Evolutionary conservation across 2,888 invertebrate species (phyloP).

Genomic region (Harpalus rubripes): DNA sequence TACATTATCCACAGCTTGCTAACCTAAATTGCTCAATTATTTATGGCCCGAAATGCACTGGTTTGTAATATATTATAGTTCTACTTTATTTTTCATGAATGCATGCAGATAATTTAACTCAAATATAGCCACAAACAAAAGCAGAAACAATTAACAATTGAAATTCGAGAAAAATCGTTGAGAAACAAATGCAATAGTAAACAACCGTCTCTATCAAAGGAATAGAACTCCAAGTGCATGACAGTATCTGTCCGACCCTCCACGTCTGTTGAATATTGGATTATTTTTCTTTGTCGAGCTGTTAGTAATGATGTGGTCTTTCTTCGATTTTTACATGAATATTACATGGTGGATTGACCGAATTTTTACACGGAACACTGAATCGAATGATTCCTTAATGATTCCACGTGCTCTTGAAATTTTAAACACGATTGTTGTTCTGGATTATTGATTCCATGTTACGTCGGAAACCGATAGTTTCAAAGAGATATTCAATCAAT

Average conservation of each 20-base stretch:
- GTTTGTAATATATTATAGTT: neutral
- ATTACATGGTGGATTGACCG: constrained; percentile 43
- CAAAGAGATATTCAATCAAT: neutral
- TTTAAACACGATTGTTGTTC: constrained; percentile 1
- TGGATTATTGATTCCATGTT: constrained; percentile 10
- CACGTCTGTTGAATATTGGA: constrained; percentile 37
- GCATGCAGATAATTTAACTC: neutral
- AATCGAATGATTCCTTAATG: constrained; percentile 5
- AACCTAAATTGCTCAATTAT: neutral
- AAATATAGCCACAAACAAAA: neutral
- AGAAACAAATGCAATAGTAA: neutral
- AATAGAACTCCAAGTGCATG: neutral
- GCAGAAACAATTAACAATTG: neutral
- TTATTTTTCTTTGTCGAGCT: constrained; percentile 37
- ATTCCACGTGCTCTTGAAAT: constrained; percentile 7
- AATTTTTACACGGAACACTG: constrained; percentile 27
- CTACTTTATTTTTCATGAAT: neutral
- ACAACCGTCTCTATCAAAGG: neutral
- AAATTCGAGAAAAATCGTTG: no score
- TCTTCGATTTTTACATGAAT: constrained; percentile 24
- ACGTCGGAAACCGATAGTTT: no score
- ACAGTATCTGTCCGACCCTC: constrained; percentile 19
- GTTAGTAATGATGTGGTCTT: constrained; percentile 35
- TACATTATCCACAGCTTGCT: constrained; percentile 1
- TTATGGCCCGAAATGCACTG: neutral